Conservation (phyloP, 2,888 invertebrate genomes). For the Emmelina monodactyla region DNA sequence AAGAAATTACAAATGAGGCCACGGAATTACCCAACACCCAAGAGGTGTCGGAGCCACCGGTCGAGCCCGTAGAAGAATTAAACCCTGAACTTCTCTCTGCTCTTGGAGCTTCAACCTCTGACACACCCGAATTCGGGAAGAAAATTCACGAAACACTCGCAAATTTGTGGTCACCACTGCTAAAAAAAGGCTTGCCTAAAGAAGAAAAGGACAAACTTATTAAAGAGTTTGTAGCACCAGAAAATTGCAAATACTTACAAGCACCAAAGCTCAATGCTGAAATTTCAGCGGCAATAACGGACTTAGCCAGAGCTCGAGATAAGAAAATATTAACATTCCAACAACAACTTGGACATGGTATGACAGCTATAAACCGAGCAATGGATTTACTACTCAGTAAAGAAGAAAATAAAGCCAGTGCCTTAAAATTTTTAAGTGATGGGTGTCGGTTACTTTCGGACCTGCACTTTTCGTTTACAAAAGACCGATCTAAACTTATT, state of each 20-base stretch:
- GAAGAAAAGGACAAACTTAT: slow-evolving; percentile 5
- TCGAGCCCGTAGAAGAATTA: background rate
- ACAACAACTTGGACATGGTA: slow-evolving; percentile 9
- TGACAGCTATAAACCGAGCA: slow-evolving; percentile 6
- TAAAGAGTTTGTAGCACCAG: slow-evolving; percentile 6
- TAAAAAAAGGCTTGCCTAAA: slow-evolving; percentile 7
- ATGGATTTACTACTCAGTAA: slow-evolving; percentile 7
- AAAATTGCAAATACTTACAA: slow-evolving; percentile 11
- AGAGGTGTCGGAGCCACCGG: background rate
- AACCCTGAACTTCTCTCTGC: slow-evolving; percentile 6
- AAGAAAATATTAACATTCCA: slow-evolving; percentile 4
- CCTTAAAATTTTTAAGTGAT: slow-evolving; percentile 9
- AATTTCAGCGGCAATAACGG: slow-evolving; percentile 8
- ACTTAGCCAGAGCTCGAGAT: slow-evolving; percentile 3
- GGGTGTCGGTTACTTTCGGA: slow-evolving; percentile 9
- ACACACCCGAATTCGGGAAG: slow-evolving; percentile 4
- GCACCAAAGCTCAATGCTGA: slow-evolving; percentile 12
- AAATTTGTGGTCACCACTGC: slow-evolving; percentile 6
- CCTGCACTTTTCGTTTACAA: slow-evolving; percentile 3
- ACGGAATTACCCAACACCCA: background rate
- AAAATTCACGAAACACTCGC: slow-evolving; percentile 5
- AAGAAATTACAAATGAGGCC: background rate
- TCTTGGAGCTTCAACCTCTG: slow-evolving; percentile 3
- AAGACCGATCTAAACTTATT: slow-evolving; percentile 7
- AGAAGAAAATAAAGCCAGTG: slow-evolving; percentile 7